Evolutionary conservation across 2,888 invertebrate genomes (phyloP).

Genomic region (Apamea sordens): DNA sequence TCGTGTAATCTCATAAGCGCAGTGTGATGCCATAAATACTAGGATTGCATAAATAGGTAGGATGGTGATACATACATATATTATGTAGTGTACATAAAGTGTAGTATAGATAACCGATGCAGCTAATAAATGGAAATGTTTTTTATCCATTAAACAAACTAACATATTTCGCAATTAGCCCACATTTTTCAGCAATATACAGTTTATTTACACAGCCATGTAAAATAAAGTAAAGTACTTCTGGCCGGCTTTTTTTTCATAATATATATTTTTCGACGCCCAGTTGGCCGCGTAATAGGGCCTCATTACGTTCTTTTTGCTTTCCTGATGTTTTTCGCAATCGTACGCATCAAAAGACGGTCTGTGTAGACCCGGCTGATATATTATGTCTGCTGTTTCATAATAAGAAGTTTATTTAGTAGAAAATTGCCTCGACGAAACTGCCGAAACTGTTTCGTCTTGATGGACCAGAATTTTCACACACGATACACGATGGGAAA

Average conservation of each 20-base stretch:
- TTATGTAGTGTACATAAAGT: too few relatives aligned
- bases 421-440: constrained; percentile 17
- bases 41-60: neutral
- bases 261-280: constrained; percentile 38
- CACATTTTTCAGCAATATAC: constrained; percentile 19
- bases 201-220: constrained; percentile 11
- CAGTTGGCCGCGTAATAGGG: constrained; percentile 52
- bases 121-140: neutral
- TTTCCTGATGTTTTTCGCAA: constrained; percentile 54
- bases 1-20: neutral
- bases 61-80: neutral
- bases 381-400: constrained; percentile 34
- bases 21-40: neutral
- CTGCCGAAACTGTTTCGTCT: neutral
- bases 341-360: constrained; percentile 51
- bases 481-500: neutral
- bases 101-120: neutral
- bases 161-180: constrained; percentile 4
- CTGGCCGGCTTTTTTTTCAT: constrained; percentile 34
- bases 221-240: constrained; percentile 31
- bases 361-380: constrained; percentile 42
- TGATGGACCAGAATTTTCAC: neutral
- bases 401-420: constrained; percentile 43
- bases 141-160: neutral
- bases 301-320: constrained; percentile 54